Evolutionary conservation across 2,113 vertebrate species (phyloP).

Genomic region (Pachyramphus minor): DNA sequence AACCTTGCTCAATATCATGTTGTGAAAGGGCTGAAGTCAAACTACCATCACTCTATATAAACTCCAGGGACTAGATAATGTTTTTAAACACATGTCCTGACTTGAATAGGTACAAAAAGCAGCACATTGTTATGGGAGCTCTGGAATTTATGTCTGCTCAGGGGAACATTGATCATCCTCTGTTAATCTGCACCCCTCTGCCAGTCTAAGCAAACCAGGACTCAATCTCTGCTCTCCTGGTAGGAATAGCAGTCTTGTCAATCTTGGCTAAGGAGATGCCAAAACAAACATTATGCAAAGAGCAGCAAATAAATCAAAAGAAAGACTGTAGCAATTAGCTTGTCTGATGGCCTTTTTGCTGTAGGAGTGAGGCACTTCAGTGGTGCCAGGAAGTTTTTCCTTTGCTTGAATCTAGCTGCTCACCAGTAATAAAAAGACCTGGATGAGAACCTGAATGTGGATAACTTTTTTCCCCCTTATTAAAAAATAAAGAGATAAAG

Average conservation of each 20-base stretch:
- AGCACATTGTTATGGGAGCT: not conserved
- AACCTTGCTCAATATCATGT: not conserved
- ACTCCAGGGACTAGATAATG: not conserved
- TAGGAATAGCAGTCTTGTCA: not conserved
- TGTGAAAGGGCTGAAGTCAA: not conserved
- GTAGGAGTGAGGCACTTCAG: not conserved
- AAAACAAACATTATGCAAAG: not conserved
- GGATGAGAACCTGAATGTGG: not conserved
- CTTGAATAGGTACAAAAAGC: not conserved
- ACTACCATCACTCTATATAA: not conserved
- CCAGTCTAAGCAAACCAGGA: not conserved
- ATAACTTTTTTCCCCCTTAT: not conserved
- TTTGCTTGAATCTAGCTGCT: not conserved
- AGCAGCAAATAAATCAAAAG: not conserved
- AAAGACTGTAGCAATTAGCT: not conserved
- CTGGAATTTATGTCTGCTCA: not conserved
- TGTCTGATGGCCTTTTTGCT: not conserved
- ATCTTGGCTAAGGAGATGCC: not conserved
- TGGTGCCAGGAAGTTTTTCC: not conserved
- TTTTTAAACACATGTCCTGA: not conserved
- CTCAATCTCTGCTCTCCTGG: not conserved
- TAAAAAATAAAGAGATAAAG: not conserved
- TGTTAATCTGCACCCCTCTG: not conserved
- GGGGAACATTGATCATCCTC: not conserved
- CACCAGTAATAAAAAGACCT: not conserved